Base-by-base conservation (phyloP, 2,888 invertebrate species). In the Tinea trinotella region DNA sequence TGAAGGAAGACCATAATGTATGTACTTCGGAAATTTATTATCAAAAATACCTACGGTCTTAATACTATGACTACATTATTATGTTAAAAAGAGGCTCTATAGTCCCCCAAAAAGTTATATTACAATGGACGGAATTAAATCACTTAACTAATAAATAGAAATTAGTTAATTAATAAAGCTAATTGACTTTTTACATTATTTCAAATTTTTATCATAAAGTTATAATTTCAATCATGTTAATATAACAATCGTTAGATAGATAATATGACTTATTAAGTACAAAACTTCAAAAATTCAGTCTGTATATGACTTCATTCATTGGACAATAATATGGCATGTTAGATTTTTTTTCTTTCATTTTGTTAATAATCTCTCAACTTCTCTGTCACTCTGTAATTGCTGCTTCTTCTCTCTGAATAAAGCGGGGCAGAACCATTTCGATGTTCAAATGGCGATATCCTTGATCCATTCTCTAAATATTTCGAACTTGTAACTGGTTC, bases 391-490 rank as follows among this genome's bases (percentile, higher is more conserved):
- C 76, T 82, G 65, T 79, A 85, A 63, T 80, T 83, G 65, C 77
- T 81, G 69, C 74, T 78, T 59, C 77, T 82, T 62, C 82, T 68
- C 62, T 86, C 85, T 1, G 78, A 65, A 55, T 75, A 83, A 18
- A 72, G 57, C 12, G 78, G 80, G 3, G 62, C 59, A 3, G 59
- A 55, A 4, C 76, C 82, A 58, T 79, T 82, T 61, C 77, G 79
- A 13, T 71, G 61, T 57, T 84, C 83, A 55, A 76, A 81, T 10
- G 75, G 72, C 1, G 72, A 66, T 5, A 72, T 64, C 64, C 87
- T 75, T 59, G 74, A 62, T 55, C 88, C 79, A 60, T 88, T 81
- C 61, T 89, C 89, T 54, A 89, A 84, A 65, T 89, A 89, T 63
- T 89, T 88, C 10, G 85, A 63, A 59, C 72, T 76, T 7, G 78